Percentiles rank a stretch among this genome's conserved stretches.
phyloP scores from a whole-genome alignment of 2,797 vertebrate species.

The Lemur catta region DNA sequence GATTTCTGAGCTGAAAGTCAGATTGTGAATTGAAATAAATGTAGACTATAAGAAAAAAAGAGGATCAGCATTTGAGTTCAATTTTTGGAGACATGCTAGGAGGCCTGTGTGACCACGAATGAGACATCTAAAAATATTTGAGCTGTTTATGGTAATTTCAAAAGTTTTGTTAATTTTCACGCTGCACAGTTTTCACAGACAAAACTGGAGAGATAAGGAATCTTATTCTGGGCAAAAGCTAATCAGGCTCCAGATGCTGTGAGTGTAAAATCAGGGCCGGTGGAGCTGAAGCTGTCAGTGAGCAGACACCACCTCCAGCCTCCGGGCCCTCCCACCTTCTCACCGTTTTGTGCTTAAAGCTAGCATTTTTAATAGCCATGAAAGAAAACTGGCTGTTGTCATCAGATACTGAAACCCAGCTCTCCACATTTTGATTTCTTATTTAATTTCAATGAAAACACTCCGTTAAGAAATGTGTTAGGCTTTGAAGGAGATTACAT shows the following conservation, averaged over 20 bases:
- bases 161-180: neutral
- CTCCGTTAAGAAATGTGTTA: neutral
- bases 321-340: neutral
- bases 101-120: neutral
- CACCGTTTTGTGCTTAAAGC: neutral
- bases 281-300: accelerated
- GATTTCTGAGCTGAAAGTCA: neutral
- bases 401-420: neutral
- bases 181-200: neutral
- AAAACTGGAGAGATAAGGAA: neutral
- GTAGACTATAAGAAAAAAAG: neutral
- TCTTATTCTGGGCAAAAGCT: neutral
- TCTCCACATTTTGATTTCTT: neutral
- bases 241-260: neutral
- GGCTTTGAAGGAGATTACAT: neutral
- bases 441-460: neutral
- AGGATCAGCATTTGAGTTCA: conserved; percentile 34
- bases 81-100: neutral
- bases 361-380: neutral
- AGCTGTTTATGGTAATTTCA: neutral
- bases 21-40: neutral
- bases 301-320: neutral
- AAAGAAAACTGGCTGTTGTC: neutral
- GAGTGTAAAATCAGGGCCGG: neutral
- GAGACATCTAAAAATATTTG: neutral